Evolutionary conservation across 64 coral and sea anemone genomes (phyloP).

Genomic region (Platygyra sinensis): DNA sequence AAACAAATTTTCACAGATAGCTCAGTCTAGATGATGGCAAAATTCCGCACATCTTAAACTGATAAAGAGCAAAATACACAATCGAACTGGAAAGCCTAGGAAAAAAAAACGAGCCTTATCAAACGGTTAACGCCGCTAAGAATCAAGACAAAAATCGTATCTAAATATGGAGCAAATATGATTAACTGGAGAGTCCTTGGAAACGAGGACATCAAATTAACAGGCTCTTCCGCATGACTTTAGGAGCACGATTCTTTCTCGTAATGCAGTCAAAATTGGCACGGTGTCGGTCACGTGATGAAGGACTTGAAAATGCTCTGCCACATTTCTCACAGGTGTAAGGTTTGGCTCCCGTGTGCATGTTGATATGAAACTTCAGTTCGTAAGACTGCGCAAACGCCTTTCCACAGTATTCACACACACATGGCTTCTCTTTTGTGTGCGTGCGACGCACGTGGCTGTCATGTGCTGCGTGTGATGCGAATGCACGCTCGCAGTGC

Average conservation of each 20-base stretch:
- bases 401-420: slow-evolving; percentile 88
- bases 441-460: slow-evolving; percentile 91
- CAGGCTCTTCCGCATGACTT: slow-evolving; percentile 69
- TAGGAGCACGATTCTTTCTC: slow-evolving; percentile 90
- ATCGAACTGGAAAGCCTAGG: too few relatives aligned
- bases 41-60: too few relatives aligned
- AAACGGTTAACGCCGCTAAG: too few relatives aligned
- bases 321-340: slow-evolving; percentile 84
- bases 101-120: too few relatives aligned
- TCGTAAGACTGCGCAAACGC: slow-evolving; percentile 91
- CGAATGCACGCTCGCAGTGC: slow-evolving; percentile 87
- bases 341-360: slow-evolving; percentile 88
- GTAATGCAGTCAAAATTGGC: slow-evolving; percentile 90
- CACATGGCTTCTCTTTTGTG: slow-evolving; percentile 87
- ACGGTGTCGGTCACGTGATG: slow-evolving; percentile 87
- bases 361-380: slow-evolving; percentile 89
- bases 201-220: neutral
- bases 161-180: too few relatives aligned
- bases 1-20: too few relatives aligned
- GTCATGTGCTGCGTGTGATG: slow-evolving; percentile 89
- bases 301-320: slow-evolving; percentile 88
- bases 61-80: too few relatives aligned
- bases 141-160: too few relatives aligned
- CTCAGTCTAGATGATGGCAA: too few relatives aligned
- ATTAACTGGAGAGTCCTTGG: too few relatives aligned